Base-by-base conservation (phyloP, 2,113 vertebrate genomes). In the Nettapus auritus region DNA sequence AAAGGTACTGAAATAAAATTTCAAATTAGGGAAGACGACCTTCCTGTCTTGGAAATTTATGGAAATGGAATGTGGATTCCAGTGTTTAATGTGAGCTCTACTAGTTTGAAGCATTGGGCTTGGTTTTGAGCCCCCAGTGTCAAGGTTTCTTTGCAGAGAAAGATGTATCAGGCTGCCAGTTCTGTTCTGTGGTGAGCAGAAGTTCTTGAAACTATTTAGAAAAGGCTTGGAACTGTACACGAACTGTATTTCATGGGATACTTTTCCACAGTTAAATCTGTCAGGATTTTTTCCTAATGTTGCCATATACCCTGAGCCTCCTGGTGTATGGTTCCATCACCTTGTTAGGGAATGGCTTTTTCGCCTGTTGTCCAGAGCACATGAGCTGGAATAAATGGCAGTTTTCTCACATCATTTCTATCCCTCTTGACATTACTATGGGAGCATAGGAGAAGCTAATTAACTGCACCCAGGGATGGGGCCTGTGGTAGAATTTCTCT, bases 91-190 rank as follows among this genome's bases (percentile, higher is more conserved):
- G 3, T 12, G n/a, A 28, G 33, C 33, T 68, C 25, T 44, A 3
- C 50, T 68, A 46, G 13, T 55, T 4, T 38, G n/a, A 40, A 59
- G 13, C 13, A 2, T 9, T 38, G n/a, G 3, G 2, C 66, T 63
- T 53, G 44, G 36, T 34, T 55, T 31, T 4, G 14, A n/a, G 31
- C 21, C 31, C n/a, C 0, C 0, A 18, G 2, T 19, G 15, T 3
- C 36, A 38, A 56, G 10, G 29, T 29, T 6, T 34, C 55, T 66
- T 33, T 56, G 48, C 70, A n/a, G 42, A 52, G 36, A 29, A 69
- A 18, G 28, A 18, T 7, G 18, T 17, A 1, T 6, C 0, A 5
- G 28, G 48, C 67, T 82, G 26, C 34, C 22, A 11, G 14, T 53
- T 73, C 15, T 52, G 0, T 38, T n/a, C 50, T 46, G 59, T 44